phyloP scores from a whole-genome alignment of 2,113 vertebrate species.

The Phrynocephalus versicolor region DNA sequence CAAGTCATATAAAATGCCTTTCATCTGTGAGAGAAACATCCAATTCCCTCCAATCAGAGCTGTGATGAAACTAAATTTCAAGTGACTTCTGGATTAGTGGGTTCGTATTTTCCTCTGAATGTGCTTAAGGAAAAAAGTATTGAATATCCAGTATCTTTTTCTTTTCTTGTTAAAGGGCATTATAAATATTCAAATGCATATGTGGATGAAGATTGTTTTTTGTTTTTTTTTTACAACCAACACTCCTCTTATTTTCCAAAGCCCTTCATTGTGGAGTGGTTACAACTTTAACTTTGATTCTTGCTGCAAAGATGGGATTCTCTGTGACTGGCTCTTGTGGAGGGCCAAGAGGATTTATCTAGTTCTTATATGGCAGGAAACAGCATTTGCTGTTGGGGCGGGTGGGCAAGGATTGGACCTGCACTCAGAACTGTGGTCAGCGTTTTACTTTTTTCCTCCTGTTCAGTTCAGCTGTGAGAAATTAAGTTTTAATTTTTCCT shows the following conservation, averaged over 20 bases:
- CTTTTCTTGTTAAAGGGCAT: neutral
- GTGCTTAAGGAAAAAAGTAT: too few species aligned
- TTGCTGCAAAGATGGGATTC: neutral
- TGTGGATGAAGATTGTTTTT: neutral
- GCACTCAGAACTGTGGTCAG: neutral
- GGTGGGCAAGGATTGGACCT: neutral
- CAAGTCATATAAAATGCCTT: too few species aligned
- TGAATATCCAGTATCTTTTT: neutral
- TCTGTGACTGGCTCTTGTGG: neutral
- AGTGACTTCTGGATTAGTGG: neutral
- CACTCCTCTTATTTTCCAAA: neutral
- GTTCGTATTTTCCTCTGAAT: too few species aligned
- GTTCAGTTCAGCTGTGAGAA: constrained; percentile 51
- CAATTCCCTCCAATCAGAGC: neutral
- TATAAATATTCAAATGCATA: neutral
- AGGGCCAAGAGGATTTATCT: neutral
- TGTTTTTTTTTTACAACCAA: neutral
- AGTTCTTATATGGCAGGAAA: neutral
- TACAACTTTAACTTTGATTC: neutral
- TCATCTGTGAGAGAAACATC: neutral
- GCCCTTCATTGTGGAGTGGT: neutral
- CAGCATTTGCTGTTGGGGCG: neutral
- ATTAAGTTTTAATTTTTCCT: constrained; percentile 59
- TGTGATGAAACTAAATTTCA: neutral
- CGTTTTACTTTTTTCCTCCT: constrained; percentile 33